Percentiles rank a stretch among this genome's conserved stretches.
phyloP scores from a whole-genome alignment of 2,797 vertebrate species.

The Brachyalestes nurse region DNA sequence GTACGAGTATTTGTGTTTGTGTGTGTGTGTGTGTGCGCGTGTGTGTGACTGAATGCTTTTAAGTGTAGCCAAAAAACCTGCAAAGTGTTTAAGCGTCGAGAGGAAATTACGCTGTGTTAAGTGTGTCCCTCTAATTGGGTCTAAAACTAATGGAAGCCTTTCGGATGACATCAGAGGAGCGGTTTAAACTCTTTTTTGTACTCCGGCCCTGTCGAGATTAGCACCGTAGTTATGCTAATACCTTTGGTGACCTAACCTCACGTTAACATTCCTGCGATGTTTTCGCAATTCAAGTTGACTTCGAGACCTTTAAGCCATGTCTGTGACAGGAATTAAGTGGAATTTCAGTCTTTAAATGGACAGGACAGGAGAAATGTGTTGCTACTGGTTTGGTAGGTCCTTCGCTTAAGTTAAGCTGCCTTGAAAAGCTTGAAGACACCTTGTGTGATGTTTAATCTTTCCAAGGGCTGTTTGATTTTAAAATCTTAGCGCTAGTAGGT shows the following conservation, averaged over 20 bases:
- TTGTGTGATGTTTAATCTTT: background rate
- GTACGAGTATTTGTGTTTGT: conserved; percentile 26
- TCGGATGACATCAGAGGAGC: conserved; percentile 29
- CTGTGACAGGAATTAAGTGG: background rate
- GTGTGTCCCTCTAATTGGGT: conserved; percentile 50
- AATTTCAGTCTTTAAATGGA: background rate
- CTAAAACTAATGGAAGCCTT: conserved; percentile 56
- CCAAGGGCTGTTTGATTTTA: background rate
- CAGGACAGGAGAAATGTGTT: background rate
- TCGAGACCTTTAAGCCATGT: background rate
- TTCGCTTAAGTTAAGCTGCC: background rate
- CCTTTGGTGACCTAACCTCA: conserved; percentile 1
- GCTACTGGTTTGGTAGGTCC: background rate
- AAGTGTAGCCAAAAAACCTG: conserved; percentile 54
- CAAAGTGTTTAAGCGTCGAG: conserved; percentile 50
- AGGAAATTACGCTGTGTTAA: conserved; percentile 52
- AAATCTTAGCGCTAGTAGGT: too few relatives aligned
- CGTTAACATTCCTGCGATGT: background rate
- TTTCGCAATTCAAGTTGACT: background rate
- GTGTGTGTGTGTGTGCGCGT: conserved; percentile 1
- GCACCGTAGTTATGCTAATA: conserved; percentile 16
- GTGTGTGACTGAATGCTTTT: conserved; percentile 44
- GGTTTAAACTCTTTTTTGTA: conserved; percentile 2
- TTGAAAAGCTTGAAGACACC: background rate
- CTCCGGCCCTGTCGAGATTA: conserved; percentile 19